These are phyloP conservation scores for Gobio gobio DNA, from an alignment of 2,113 vertebrate genomes.

Conservation along the genomic window DNA sequence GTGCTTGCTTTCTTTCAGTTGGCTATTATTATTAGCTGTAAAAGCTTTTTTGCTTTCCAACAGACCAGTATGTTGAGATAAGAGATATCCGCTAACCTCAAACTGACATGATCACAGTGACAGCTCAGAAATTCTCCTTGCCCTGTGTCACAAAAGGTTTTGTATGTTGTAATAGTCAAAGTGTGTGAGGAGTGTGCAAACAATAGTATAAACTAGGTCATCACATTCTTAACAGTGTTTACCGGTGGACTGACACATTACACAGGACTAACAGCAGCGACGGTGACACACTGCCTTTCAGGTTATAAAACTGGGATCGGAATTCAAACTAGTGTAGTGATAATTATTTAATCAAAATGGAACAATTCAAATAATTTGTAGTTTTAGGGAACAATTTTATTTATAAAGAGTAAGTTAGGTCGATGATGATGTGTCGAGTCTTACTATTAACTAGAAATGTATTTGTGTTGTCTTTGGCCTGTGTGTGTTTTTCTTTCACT, in stretches of 20 bases:
- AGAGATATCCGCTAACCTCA: not conserved
- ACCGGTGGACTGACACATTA: conserved; percentile 64
- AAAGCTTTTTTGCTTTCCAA: conserved; percentile 1
- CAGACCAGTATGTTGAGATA: not conserved
- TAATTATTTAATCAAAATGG: not conserved
- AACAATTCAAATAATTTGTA: not conserved
- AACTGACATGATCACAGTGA: conserved; percentile 29
- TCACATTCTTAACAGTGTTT: conserved; percentile 74
- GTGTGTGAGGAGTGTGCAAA: conserved; percentile 64
- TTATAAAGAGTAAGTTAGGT: too few relatives aligned
- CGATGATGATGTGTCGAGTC: too few relatives aligned
- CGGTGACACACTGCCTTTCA: not conserved
- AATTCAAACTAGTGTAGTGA: not conserved
- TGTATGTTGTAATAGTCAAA: conserved; percentile 62
- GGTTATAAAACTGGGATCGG: not conserved
- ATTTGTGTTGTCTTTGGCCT: not conserved
- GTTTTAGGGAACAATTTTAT: too few relatives aligned
- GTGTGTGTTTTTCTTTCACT: not conserved
- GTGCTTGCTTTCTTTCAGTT: conserved; percentile 68
- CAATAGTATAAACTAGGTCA: conserved; percentile 76
- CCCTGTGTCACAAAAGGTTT: conserved; percentile 49
- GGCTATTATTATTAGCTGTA: conserved; percentile 4
- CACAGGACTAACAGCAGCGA: conserved; percentile 53
- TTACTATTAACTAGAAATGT: not conserved
- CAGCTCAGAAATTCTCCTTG: not conserved